These are phyloP conservation scores for Semotilus atromaculatus DNA, from an alignment of 2,797 vertebrate species.

Conservation along the genomic window DNA sequence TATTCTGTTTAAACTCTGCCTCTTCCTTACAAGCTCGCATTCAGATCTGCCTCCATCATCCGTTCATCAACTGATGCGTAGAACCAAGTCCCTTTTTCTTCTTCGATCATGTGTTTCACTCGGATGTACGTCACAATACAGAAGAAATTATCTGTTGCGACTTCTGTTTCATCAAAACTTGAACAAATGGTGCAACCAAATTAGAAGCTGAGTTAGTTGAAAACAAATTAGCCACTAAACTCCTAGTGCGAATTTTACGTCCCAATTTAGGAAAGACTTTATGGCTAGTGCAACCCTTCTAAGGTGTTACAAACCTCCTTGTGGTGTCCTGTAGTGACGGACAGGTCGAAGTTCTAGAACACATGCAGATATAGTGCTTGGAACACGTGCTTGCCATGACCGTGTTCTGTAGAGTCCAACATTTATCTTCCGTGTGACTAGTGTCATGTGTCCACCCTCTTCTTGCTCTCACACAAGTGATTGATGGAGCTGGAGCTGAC, in stretches of 20 bases:
- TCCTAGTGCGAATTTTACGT: background rate
- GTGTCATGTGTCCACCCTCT: constrained; percentile 57
- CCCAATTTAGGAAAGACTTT: background rate
- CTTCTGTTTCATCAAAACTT: background rate
- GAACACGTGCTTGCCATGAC: background rate
- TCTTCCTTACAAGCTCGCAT: background rate
- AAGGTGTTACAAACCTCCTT: too few relatives aligned
- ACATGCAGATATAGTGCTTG: background rate
- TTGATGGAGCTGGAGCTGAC: constrained; percentile 65
- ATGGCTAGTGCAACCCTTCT: background rate
- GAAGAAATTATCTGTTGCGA: background rate
- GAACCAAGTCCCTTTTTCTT: background rate
- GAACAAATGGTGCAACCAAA: background rate
- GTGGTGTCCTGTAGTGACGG: background rate
- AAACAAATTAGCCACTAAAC: background rate
- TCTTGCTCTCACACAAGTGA: constrained; percentile 59
- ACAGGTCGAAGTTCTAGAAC: constrained; percentile 1
- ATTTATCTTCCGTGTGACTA: constrained; percentile 9
- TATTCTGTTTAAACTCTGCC: background rate
- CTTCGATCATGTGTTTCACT: background rate
- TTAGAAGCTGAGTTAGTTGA: background rate
- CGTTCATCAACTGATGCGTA: background rate
- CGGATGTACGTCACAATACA: background rate
- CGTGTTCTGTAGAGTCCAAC: background rate
- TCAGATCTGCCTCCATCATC: background rate